Evolutionary conservation across 2,113 vertebrate species (phyloP).

Genomic region (Fregetta grallaria): DNA sequence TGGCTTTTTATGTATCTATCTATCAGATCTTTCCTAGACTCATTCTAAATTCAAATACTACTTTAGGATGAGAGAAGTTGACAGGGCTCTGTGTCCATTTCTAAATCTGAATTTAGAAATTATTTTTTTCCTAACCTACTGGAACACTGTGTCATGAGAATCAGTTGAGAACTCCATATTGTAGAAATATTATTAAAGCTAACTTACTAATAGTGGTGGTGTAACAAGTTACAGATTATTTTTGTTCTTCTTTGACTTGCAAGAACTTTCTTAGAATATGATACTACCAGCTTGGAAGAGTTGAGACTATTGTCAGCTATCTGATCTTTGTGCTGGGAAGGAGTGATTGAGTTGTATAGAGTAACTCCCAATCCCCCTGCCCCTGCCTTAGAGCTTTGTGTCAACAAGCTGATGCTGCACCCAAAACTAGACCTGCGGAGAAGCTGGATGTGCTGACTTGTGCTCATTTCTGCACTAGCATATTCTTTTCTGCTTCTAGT

Average conservation of each 20-base stretch:
- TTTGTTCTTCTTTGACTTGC: not conserved
- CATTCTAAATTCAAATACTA: not conserved
- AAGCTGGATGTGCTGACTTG: not conserved
- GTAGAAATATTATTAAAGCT: not conserved
- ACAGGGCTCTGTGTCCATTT: not conserved
- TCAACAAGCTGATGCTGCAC: not conserved
- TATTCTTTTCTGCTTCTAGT: not conserved
- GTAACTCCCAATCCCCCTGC: not conserved
- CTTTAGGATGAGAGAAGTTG: not conserved
- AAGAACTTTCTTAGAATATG: not conserved
- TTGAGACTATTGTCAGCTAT: not conserved
- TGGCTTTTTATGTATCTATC: no score
- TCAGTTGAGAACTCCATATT: not conserved
- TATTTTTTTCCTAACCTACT: not conserved
- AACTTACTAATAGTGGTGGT: not conserved
- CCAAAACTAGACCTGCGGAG: not conserved
- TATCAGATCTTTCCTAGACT: not conserved
- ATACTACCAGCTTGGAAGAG: not conserved
- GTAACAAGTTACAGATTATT: not conserved
- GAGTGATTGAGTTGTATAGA: not conserved
- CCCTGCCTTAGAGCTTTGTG: not conserved
- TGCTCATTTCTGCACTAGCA: not conserved
- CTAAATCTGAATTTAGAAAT: not conserved
- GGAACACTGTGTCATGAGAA: not conserved
- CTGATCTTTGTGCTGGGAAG: not conserved